A percentile compares a stretch with the other conserved stretches of the same genome.
Evolutionary conservation across 1,140 invertebrate genomes (phyloP).

Genomic region (Apis florea): DNA sequence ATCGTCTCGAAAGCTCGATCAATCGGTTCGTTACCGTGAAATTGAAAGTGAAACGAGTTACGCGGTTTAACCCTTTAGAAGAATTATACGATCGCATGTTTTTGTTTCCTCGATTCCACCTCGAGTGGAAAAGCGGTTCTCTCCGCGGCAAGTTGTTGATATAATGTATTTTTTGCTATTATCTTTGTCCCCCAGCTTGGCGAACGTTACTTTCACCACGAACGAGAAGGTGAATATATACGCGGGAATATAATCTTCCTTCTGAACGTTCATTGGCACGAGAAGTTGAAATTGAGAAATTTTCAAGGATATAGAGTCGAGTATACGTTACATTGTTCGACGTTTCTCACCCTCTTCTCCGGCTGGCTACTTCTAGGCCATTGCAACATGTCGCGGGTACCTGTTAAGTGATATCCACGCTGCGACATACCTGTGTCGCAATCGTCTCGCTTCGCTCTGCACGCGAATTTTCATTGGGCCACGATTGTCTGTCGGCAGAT

Average conservation of each 20-base stretch:
- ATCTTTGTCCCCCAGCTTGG: background rate
- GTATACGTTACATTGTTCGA: slow-evolving; percentile 30
- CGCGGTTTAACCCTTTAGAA: too few species aligned
- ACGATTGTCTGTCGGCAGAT: background rate
- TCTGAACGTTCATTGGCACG: background rate
- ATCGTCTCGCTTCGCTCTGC: slow-evolving; percentile 23
- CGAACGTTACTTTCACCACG: background rate
- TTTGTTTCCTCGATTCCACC: too few species aligned
- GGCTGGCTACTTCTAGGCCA: slow-evolving; percentile 71
- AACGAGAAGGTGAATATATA: background rate
- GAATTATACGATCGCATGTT: too few species aligned
- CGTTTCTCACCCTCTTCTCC: slow-evolving; percentile 75
- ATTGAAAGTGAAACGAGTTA: background rate
- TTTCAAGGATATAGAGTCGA: slow-evolving; percentile 33
- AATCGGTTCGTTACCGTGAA: background rate
- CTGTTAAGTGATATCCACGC: slow-evolving; percentile 58
- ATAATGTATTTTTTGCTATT: background rate
- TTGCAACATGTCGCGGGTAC: slow-evolving; percentile 64
- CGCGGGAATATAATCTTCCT: background rate
- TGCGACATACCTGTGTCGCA: slow-evolving; percentile 33
- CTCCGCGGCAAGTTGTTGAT: background rate
- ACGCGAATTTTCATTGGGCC: slow-evolving; percentile 33
- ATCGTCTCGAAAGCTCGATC: background rate
- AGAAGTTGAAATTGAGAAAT: slow-evolving; percentile 15
- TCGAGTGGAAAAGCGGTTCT: too few species aligned